These are phyloP conservation scores for Anastrepha obliqua DNA, from an alignment of 1,140 invertebrate genomes.

Conservation along the genomic window DNA sequence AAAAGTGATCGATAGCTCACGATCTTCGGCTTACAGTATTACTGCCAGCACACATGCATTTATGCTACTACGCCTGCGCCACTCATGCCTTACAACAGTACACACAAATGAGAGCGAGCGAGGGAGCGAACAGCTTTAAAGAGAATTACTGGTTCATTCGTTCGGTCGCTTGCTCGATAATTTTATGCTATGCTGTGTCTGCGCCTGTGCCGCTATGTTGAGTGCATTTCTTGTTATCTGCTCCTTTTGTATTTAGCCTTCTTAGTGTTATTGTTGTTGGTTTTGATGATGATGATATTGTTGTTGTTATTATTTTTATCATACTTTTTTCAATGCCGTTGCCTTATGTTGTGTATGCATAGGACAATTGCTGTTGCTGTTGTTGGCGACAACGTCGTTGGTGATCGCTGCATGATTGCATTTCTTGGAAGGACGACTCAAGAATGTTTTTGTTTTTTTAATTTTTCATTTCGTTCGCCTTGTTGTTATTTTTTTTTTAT, in stretches of 20 bases:
- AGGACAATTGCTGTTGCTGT: background rate
- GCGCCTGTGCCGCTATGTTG: background rate
- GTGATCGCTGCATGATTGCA: constrained; percentile 53
- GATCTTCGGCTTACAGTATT: constrained; percentile 35
- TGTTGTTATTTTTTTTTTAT: constrained; percentile 47
- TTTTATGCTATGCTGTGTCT: constrained; percentile 5
- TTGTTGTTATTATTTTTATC: constrained; percentile 18
- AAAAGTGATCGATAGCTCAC: constrained; percentile 49
- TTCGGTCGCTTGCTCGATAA: background rate
- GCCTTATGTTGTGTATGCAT: background rate
- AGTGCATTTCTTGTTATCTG: constrained; percentile 11
- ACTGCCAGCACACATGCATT: background rate
- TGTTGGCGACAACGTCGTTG: constrained; percentile 53
- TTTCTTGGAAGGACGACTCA: constrained; percentile 58
- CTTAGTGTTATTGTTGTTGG: background rate
- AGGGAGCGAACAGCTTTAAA: background rate
- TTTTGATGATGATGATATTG: background rate
- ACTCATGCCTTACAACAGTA: background rate
- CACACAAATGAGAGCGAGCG: constrained; percentile 14
- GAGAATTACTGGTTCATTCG: background rate
- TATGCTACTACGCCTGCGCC: constrained; percentile 1
- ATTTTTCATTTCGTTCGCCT: background rate
- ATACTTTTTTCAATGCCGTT: background rate
- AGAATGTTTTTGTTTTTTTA: constrained; percentile 55
- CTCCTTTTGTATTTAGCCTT: constrained; percentile 1